Conservation (phyloP, 2,113 vertebrate genomes). For the Triplophysa tibetana region DNA sequence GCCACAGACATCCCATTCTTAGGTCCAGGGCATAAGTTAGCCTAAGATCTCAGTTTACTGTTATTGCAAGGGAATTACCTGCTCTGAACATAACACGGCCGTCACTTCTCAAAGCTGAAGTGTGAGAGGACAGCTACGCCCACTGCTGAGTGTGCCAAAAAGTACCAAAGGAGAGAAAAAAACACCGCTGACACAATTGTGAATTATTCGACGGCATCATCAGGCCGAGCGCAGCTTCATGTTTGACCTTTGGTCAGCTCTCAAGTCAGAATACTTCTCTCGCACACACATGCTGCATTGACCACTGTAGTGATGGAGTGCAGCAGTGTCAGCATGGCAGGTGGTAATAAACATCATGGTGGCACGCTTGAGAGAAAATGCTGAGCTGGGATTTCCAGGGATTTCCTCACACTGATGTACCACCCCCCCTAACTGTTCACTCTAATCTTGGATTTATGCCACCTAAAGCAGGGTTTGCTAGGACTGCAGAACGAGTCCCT, state of each 20-base stretch:
- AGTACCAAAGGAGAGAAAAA: neutral
- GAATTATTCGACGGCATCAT: neutral
- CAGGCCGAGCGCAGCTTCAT: neutral
- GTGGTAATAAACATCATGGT: slow-evolving; percentile 38
- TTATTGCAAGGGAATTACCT: too few species aligned
- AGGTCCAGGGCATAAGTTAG: too few species aligned
- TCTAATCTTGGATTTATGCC: slow-evolving; percentile 42
- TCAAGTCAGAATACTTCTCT: neutral
- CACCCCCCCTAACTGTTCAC: slow-evolving; percentile 28
- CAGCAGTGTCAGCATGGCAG: slow-evolving; percentile 54
- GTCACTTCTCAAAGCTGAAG: neutral
- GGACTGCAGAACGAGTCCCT: slow-evolving; percentile 19
- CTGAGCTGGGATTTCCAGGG: slow-evolving; percentile 69
- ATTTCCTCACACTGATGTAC: slow-evolving; percentile 70
- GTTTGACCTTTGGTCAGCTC: neutral
- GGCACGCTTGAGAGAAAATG: slow-evolving; percentile 51
- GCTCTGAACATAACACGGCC: too few species aligned
- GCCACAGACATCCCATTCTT: too few species aligned
- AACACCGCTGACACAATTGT: neutral
- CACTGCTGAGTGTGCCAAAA: neutral
- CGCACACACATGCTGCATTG: slow-evolving; percentile 32
- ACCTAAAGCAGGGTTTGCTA: slow-evolving; percentile 45
- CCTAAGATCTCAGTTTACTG: too few species aligned
- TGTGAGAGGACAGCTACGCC: neutral
- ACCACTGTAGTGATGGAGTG: slow-evolving; percentile 38